Percentiles rank a stretch among this genome's conserved stretches.
Conservation (phyloP, 2,797 vertebrate genomes). For the Varecia variegata region DNA sequence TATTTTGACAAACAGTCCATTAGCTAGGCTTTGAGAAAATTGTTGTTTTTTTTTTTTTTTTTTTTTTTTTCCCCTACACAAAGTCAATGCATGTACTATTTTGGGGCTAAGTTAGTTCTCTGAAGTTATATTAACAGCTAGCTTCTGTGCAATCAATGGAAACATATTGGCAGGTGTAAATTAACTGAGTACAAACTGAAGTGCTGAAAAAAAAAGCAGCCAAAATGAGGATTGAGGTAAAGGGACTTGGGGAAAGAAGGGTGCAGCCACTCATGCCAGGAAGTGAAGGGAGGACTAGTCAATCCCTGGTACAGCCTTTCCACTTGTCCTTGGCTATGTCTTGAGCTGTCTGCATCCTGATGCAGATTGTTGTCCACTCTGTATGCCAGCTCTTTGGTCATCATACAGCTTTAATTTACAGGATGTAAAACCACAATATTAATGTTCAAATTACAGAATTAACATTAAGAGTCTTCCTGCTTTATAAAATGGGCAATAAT, state of each 20-base stretch:
- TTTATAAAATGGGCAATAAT: slow-evolving; percentile 57
- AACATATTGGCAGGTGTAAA: slow-evolving; percentile 47
- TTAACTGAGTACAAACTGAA: background rate
- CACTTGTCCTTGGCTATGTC: background rate
- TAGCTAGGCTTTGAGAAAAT: background rate
- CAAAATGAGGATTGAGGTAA: background rate
- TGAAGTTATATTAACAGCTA: slow-evolving; percentile 46
- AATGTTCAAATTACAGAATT: slow-evolving; percentile 54
- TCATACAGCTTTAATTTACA: slow-evolving; percentile 59
- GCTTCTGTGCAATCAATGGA: slow-evolving; percentile 16
- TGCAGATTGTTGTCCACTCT: background rate
- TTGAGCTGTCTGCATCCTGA: background rate
- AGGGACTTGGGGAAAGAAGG: background rate
- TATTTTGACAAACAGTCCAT: background rate
- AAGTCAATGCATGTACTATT: slow-evolving; percentile 10
- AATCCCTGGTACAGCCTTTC: background rate
- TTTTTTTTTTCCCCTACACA: background rate
- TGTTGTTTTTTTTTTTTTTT: no score
- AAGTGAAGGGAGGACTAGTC: background rate
- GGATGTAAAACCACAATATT: slow-evolving; percentile 56
- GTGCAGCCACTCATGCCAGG: background rate
- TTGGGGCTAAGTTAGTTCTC: background rate
- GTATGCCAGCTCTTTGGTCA: background rate
- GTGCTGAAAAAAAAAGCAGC: background rate
- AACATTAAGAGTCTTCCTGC: slow-evolving; percentile 60